A percentile compares a stretch with the other conserved stretches of the same genome.
These are phyloP conservation scores for Plecturocebus donacophilus DNA, from an alignment of 2,113 vertebrate species.

Conservation along the genomic window DNA sequence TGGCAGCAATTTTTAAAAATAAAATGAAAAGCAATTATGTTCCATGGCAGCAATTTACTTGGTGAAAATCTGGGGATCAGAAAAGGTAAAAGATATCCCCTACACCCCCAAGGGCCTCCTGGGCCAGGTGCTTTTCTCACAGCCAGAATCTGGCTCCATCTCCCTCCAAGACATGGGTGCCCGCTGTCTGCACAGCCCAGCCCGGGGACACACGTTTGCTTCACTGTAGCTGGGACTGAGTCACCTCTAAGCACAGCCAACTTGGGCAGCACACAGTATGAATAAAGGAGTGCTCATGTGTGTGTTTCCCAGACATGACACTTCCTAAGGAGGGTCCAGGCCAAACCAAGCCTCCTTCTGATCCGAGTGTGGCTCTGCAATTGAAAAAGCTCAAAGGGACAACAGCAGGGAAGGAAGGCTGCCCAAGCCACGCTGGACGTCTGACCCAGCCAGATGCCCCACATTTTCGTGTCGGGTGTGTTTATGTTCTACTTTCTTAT, in stretches of 20 bases:
- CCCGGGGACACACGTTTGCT: not conserved
- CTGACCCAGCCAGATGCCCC: not conserved
- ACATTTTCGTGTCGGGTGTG: fast-evolving
- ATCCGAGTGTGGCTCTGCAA: not conserved
- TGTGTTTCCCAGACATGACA: not conserved
- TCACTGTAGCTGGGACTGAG: not conserved
- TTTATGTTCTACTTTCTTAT: not conserved
- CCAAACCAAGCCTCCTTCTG: not conserved
- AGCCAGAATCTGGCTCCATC: not conserved
- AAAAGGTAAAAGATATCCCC: constrained; percentile 14
- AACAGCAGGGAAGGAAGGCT: not conserved
- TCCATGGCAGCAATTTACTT: constrained; percentile 50
- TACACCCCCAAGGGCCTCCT: not conserved
- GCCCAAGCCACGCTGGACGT: not conserved
- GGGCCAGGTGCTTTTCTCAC: not conserved
- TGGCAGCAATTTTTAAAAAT: constrained; percentile 80
- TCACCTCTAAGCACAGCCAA: not conserved
- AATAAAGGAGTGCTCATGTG: not conserved
- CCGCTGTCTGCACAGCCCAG: not conserved
- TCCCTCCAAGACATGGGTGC: not conserved
- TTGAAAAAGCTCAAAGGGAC: not conserved
- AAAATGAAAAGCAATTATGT: constrained; percentile 78
- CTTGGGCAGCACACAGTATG: not conserved
- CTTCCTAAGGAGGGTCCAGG: not conserved
- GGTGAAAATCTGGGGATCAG: constrained; percentile 38